A percentile compares a stretch with the other conserved stretches of the same genome.
Evolutionary conservation across 2,888 invertebrate genomes (phyloP).

Genomic region (Crematogaster levior): DNA sequence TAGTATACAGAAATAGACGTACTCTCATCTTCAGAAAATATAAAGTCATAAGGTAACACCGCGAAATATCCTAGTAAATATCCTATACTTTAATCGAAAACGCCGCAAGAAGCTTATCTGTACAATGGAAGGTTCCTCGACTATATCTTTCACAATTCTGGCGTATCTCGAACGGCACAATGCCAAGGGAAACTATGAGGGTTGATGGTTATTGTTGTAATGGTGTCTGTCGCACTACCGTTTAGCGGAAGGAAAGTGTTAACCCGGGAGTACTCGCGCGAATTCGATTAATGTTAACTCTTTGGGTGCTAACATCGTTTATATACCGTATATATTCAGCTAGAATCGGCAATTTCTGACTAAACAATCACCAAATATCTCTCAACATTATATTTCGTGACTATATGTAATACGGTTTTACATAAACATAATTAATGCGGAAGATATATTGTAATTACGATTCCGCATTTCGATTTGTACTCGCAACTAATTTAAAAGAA

Average conservation of each 20-base stretch:
- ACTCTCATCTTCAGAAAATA: background rate
- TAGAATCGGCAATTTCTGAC: background rate
- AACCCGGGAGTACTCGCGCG: slow-evolving; percentile 19
- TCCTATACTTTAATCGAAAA: slow-evolving; percentile 23
- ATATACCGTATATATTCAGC: background rate
- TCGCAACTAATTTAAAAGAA: background rate
- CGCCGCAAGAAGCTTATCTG: slow-evolving; percentile 26
- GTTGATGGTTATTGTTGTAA: slow-evolving; percentile 34
- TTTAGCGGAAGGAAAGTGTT: slow-evolving; percentile 32
- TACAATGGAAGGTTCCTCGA: slow-evolving; percentile 21
- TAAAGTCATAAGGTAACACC: background rate
- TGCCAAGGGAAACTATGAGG: slow-evolving; percentile 19
- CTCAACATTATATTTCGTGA: background rate
- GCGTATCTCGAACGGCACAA: slow-evolving; percentile 28
- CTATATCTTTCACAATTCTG: slow-evolving; percentile 33
- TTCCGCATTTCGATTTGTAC: background rate
- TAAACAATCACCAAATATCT: background rate
- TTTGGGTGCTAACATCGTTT: background rate
- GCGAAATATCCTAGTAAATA: slow-evolving; percentile 26
- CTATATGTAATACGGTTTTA: background rate
- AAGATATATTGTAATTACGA: background rate
- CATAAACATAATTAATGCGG: background rate
- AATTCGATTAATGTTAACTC: slow-evolving; percentile 35
- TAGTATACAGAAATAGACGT: background rate
- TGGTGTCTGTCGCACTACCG: background rate